Conservation (phyloP, 2,113 vertebrate species). For the Tapirus terrestris region DNA sequence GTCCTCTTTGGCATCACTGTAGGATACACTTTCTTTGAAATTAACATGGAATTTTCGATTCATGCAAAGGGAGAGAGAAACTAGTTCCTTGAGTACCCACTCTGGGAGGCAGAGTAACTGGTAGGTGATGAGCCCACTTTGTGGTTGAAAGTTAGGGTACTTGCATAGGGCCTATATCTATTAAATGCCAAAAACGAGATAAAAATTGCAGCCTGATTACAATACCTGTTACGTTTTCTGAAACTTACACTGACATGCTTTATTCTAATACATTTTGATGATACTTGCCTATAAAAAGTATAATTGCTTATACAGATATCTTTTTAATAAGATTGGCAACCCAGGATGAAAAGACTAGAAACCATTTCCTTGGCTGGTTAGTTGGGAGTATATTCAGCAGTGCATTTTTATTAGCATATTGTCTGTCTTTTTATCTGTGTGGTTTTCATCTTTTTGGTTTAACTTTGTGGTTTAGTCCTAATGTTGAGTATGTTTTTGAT, state of each 20-base stretch:
- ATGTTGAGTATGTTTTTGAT: conserved; percentile 29
- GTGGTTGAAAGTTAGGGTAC: not conserved
- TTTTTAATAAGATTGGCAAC: conserved; percentile 16
- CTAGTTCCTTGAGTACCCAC: not conserved
- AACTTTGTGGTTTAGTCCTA: not conserved
- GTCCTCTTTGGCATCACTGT: not conserved
- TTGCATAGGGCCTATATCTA: not conserved
- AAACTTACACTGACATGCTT: not conserved
- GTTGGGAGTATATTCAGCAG: not conserved
- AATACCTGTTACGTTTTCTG: not conserved
- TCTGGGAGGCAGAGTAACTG: not conserved
- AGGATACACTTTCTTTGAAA: not conserved
- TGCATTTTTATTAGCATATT: not conserved
- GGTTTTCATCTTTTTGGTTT: conserved; percentile 25
- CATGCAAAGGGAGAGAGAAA: not conserved
- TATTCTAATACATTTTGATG: conserved; percentile 16
- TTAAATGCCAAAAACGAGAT: not conserved
- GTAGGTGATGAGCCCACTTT: not conserved
- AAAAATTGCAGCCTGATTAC: not conserved
- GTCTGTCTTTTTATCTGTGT: conserved; percentile 10
- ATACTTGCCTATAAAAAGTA: not conserved
- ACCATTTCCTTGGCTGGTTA: not conserved
- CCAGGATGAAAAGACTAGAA: not conserved
- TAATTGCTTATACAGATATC: not conserved
- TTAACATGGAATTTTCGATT: not conserved